Evolutionary conservation across 2,888 invertebrate genomes (phyloP).

Genomic region (Crocallis elinguaria): DNA sequence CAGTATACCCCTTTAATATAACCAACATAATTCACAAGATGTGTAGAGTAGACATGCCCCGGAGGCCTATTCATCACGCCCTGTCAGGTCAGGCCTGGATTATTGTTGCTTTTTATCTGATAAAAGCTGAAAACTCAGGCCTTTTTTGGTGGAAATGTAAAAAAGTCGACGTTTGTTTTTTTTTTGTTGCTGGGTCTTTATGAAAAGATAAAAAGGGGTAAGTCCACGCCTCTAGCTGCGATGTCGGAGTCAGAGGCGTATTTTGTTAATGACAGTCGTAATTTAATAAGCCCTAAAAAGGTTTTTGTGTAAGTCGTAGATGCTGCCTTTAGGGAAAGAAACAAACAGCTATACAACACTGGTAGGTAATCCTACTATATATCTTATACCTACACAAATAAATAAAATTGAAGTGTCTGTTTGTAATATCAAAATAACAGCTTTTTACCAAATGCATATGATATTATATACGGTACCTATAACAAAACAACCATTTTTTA

Average conservation of each 20-base stretch:
- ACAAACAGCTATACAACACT: too few species aligned
- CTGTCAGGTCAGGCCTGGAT: slow-evolving; percentile 41
- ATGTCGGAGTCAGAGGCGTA: slow-evolving; percentile 1
- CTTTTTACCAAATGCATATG: too few species aligned
- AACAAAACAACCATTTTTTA: too few species aligned
- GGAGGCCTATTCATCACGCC: slow-evolving; percentile 44
- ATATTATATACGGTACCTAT: too few species aligned
- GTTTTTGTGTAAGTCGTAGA: background rate
- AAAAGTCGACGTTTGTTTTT: slow-evolving; percentile 17
- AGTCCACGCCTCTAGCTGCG: slow-evolving; percentile 15
- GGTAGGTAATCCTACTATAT: too few species aligned
- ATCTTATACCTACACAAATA: too few species aligned
- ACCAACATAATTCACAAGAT: slow-evolving; percentile 43
- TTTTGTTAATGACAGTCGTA: background rate
- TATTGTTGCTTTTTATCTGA: slow-evolving; percentile 50
- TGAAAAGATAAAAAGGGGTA: slow-evolving; percentile 20
- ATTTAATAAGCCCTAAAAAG: background rate
- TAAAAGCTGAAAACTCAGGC: slow-evolving; percentile 37
- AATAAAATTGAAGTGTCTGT: too few species aligned
- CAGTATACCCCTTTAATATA: slow-evolving; percentile 41
- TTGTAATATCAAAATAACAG: too few species aligned
- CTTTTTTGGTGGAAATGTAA: slow-evolving; percentile 6
- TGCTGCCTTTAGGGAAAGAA: background rate
- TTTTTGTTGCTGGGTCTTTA: background rate
- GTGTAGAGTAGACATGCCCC: slow-evolving; percentile 35